Evolutionary conservation across 37 sponge, comb jelly and placozoan genomes (phyloP), one percentile per base, ranked within the genome.

Genomic region (Oscarella lobularis): DNA sequence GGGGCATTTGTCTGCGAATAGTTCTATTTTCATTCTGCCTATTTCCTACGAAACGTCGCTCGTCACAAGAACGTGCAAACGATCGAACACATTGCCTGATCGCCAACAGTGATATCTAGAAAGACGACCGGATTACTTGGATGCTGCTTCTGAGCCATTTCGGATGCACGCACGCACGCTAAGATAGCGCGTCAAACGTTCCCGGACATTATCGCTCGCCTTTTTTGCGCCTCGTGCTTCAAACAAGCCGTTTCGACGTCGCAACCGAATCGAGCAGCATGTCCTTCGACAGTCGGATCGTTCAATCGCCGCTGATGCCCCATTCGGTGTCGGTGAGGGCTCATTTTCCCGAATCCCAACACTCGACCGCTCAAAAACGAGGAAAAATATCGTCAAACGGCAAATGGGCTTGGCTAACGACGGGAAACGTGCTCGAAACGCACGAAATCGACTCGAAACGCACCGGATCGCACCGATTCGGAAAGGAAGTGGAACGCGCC

Each of bases 11-110:
- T 97, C 83, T 60, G 91, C 89, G 82, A 93, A 97, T 30, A 97
- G 85, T 66, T 97, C 98, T 85, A 97, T 93, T 74, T 97, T 97
- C 67, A 97, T 90, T 6, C 98, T 72, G 1, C 98, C 98, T 67
- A 90, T 79, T 1, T 85, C 88, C 41, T 48, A 48, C 60, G 20
- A 70, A 20, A 9, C 37, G 14, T n/a, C 37, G 73, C 31, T 27
- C 14, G 37, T 70, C 37, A 20, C 20, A 70, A 70, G 27, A 29
- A 29, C 35, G 14, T 31, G 27, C 73, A 35, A n/a, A 27, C 27
- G 27, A 27, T 27, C n/a, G n/a, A n/a, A n/a, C 60, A 20, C 9
- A 27, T 48, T 20, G 20, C 60, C 71, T 90, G 85, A 5, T 94
- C 98, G 3, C 94, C 98, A 77, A 97, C 90, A 36, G 91, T 90